These are phyloP conservation scores for Leptogaster cylindrica DNA, from an alignment of 2,888 invertebrate genomes.

Conservation along the genomic window DNA sequence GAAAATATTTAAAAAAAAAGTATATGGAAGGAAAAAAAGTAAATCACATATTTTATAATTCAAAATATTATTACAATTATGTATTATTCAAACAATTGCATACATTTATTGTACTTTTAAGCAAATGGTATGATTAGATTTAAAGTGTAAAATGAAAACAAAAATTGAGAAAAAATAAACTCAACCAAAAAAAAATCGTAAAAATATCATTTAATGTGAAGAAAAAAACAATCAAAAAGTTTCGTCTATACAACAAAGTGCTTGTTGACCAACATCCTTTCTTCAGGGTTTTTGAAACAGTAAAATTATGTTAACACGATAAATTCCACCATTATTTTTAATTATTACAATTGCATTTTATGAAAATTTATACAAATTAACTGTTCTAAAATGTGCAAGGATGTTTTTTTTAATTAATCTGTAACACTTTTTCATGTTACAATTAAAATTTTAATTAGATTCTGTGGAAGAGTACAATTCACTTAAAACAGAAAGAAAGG, in stretches of 20 bases:
- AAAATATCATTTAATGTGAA: constrained; percentile 37
- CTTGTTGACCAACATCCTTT: constrained; percentile 20
- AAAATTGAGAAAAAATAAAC: constrained; percentile 24
- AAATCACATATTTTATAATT: constrained; percentile 18
- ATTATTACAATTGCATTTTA: no score
- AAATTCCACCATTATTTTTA: no score
- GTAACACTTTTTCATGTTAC: no score
- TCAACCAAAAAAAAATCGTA: constrained; percentile 32
- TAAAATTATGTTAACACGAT: constrained; percentile 1
- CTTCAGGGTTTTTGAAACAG: background rate
- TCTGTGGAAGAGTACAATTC: no score
- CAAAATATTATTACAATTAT: constrained; percentile 14
- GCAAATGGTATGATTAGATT: constrained; percentile 17
- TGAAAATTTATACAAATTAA: no score
- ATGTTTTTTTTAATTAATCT: no score
- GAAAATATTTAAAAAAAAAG: constrained; percentile 17
- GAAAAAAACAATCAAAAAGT: constrained; percentile 36
- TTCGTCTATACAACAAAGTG: constrained; percentile 27
- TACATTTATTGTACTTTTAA: constrained; percentile 21
- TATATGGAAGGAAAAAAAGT: constrained; percentile 14
- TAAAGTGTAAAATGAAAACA: constrained; percentile 1
- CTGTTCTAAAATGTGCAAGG: no score
- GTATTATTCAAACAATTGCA: constrained; percentile 25
- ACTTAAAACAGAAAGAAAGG: no score
- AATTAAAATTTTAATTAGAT: background rate